Percentiles rank a stretch among this genome's conserved stretches.
Conservation (phyloP, 2,797 vertebrate genomes). For the Dendrocincla tyrannina region DNA sequence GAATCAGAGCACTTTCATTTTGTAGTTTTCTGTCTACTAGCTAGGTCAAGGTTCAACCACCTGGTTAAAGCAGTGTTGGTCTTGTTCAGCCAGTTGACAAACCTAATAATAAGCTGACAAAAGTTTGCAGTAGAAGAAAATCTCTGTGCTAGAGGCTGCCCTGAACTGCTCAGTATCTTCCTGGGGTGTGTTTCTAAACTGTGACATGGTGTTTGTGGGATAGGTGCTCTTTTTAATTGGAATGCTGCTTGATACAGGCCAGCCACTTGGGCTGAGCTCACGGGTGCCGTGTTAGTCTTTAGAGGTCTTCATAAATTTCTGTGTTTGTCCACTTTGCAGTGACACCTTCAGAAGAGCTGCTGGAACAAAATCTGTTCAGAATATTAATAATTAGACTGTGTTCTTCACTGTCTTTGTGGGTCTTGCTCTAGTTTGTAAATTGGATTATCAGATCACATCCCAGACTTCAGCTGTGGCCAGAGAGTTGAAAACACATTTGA, state of each 20-base stretch:
- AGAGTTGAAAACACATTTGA: neutral
- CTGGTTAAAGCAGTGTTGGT: neutral
- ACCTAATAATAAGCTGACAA: accelerated
- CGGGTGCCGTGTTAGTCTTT: neutral
- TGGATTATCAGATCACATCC: slow-evolving; percentile 32
- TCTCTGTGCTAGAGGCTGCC: neutral
- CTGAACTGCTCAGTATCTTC: neutral
- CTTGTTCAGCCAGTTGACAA: neutral
- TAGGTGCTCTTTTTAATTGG: neutral
- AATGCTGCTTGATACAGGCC: neutral
- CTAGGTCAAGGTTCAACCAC: neutral
- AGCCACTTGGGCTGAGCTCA: neutral
- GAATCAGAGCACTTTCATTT: neutral
- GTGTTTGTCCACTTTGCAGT: neutral
- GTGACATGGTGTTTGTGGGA: accelerated
- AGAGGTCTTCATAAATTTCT: neutral
- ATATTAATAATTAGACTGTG: neutral
- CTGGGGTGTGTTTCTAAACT: neutral
- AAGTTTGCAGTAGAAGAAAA: neutral
- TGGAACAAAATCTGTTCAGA: neutral
- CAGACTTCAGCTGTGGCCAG: neutral
- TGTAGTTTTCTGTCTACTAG: neutral
- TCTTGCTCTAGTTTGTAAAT: slow-evolving; percentile 43
- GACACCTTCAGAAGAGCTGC: neutral
- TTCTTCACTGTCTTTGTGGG: neutral